Evolutionary conservation across 1,140 invertebrate species (phyloP).

Genomic region (Phymastichus coffea): DNA sequence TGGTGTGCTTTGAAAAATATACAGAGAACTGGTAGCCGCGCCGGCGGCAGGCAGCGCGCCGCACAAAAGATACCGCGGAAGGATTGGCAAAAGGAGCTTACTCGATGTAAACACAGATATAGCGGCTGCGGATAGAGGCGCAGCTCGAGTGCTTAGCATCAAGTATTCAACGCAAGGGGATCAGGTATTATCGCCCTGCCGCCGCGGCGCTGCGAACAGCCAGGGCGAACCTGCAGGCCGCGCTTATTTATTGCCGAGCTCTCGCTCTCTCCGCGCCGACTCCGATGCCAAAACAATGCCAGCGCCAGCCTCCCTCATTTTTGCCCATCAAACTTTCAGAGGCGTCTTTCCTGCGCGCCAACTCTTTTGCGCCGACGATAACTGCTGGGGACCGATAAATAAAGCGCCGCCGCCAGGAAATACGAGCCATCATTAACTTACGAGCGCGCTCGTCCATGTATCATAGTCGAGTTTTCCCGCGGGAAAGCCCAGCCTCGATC

Average conservation of each 20-base stretch:
- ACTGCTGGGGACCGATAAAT: conserved; percentile 34
- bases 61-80: not conserved
- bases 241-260: conserved; percentile 52
- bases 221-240: no score
- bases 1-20: conserved; percentile 1
- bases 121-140: conserved; percentile 8
- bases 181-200: conserved; percentile 55
- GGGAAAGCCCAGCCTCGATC: conserved; percentile 8
- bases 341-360: no score
- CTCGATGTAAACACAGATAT: conserved; percentile 15
- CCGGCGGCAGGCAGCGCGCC: no score
- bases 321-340: no score
- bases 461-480: conserved; percentile 33
- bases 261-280: conserved; percentile 34
- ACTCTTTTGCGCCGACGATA: no score
- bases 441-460: conserved; percentile 29
- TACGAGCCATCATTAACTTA: conserved; percentile 38
- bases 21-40: no score
- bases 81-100: conserved; percentile 15
- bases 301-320: no score
- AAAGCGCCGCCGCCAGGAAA: conserved; percentile 30
- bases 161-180: conserved; percentile 57
- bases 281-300: conserved; percentile 34
- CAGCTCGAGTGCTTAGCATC: conserved; percentile 50
- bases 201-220: conserved; percentile 36